These are phyloP conservation scores for Callyntrura guangdongensis DNA, from an alignment of 2,888 invertebrate species.

Conservation along the genomic window DNA sequence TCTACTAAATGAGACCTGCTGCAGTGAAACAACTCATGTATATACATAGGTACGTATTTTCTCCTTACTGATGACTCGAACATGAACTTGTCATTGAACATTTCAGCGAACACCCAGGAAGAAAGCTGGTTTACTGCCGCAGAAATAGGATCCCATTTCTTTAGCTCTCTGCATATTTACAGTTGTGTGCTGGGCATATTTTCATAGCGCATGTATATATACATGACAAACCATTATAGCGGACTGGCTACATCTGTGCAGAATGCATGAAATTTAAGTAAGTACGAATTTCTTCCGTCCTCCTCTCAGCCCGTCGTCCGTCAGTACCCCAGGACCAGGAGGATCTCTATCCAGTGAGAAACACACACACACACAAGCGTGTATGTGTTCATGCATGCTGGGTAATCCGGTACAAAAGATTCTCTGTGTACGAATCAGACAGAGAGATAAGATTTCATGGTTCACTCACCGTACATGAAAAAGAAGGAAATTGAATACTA, in stretches of 20 bases:
- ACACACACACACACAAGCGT: neutral
- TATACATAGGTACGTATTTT: neutral
- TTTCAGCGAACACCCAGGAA: neutral
- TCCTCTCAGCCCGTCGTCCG: neutral
- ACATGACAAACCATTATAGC: neutral
- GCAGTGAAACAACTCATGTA: neutral
- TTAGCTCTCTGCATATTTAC: neutral
- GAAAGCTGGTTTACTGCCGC: neutral
- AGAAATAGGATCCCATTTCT: neutral
- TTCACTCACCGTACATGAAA: neutral
- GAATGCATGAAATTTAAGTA: conserved; percentile 40
- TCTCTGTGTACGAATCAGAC: conserved; percentile 4
- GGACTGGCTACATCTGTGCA: conserved; percentile 22
- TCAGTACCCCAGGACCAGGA: neutral
- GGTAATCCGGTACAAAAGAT: conserved; percentile 6
- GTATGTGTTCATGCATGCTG: neutral
- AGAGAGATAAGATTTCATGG: conserved; percentile 18
- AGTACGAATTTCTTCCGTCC: neutral
- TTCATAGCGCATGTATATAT: neutral
- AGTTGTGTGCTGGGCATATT: neutral
- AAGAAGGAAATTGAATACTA: conserved; percentile 7
- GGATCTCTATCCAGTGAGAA: neutral
- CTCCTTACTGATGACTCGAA: neutral
- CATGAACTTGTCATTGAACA: conserved; percentile 67
- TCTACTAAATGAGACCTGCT: conserved; percentile 17